These are phyloP conservation scores for Bubalus kerabau DNA, from an alignment of 2,113 vertebrate species.

Conservation along the genomic window DNA sequence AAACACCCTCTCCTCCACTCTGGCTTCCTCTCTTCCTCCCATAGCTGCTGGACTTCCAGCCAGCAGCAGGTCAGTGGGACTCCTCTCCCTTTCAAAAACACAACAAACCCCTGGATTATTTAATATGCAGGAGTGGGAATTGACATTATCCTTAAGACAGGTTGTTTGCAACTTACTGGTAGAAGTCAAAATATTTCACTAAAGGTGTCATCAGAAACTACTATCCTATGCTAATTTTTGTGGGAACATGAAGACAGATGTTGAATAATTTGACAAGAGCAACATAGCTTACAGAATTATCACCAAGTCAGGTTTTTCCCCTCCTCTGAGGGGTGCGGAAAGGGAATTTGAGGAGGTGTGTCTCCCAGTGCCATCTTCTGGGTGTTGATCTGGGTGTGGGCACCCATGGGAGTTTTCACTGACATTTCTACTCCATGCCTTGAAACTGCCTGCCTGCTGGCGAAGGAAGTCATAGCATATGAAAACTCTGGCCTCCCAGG, in stretches of 20 bases:
- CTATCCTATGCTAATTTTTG: constrained; percentile 88
- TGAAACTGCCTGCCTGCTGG: not conserved
- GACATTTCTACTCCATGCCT: not conserved
- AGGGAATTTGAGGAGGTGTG: constrained; percentile 40
- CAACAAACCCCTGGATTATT: constrained; percentile 76
- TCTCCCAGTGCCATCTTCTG: not conserved
- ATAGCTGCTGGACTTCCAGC: not conserved
- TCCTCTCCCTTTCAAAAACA: constrained; percentile 42
- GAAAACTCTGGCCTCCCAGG: not conserved
- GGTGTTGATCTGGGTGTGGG: not conserved
- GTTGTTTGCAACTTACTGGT: constrained; percentile 86
- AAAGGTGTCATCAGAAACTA: constrained; percentile 86
- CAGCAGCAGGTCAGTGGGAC: not conserved
- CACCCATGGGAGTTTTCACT: not conserved
- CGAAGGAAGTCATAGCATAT: not conserved
- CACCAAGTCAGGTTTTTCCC: constrained; percentile 74
- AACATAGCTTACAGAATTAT: constrained; percentile 84
- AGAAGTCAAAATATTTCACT: constrained; percentile 88
- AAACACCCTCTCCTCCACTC: not conserved
- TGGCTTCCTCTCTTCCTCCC: not conserved
- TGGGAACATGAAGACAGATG: constrained; percentile 87
- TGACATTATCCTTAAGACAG: constrained; percentile 86
- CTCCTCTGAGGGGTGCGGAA: not conserved
- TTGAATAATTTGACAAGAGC: constrained; percentile 86
- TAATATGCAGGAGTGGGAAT: constrained; percentile 80